Conservation (phyloP, 2,888 invertebrate species). For the Linhomoeus sp. region DNA sequence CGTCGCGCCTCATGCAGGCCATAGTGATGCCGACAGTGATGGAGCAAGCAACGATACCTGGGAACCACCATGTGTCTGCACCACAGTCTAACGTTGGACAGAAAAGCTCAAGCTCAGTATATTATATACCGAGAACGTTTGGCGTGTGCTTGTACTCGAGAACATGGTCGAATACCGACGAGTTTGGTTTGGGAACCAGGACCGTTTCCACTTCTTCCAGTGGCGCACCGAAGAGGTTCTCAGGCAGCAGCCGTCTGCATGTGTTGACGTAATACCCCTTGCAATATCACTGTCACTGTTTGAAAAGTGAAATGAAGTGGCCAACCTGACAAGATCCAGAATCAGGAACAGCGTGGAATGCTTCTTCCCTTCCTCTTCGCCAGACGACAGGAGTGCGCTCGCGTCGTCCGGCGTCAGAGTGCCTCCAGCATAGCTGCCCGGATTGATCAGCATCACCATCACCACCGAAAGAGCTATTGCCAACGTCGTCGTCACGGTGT, state of each 20-base stretch:
- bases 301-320: background rate
- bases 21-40: background rate
- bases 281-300: background rate
- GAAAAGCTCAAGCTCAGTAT: background rate
- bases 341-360: background rate
- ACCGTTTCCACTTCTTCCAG: background rate
- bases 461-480: slow-evolving; percentile 42
- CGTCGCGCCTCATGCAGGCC: background rate
- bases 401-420: background rate
- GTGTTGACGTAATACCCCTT: background rate
- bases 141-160: background rate
- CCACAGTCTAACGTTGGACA: background rate
- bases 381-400: background rate
- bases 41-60: background rate
- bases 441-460: slow-evolving; percentile 40
- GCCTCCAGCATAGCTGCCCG: slow-evolving; percentile 33
- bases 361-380: background rate
- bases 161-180: too few species aligned
- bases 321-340: background rate
- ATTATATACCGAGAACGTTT: background rate
- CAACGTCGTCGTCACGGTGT: slow-evolving; percentile 40
- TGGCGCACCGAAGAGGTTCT: background rate
- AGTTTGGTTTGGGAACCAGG: background rate
- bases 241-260: background rate
- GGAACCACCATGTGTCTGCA: background rate